Conservation (phyloP, 2,113 vertebrate species). For the Syrmaticus mikado region DNA sequence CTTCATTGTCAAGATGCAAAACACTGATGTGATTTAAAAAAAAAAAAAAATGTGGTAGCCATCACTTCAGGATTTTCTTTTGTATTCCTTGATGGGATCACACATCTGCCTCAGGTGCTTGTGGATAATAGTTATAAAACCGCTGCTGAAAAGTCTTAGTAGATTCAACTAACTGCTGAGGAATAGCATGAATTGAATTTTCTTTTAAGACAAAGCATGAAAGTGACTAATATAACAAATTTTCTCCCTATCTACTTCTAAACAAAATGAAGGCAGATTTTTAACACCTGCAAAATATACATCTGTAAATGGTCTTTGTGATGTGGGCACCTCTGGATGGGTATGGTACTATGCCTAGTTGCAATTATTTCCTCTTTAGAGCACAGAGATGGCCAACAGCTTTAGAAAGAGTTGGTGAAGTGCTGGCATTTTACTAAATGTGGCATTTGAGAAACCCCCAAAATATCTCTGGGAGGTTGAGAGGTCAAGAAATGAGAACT, state of each 20-base stretch:
- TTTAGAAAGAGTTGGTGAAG: background rate
- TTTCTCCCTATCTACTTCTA: background rate
- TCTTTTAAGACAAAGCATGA: background rate
- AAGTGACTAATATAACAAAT: background rate
- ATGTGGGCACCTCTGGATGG: background rate
- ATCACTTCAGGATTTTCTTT: background rate
- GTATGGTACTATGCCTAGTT: background rate
- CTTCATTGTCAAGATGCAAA: constrained; percentile 49
- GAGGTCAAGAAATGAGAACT: background rate
- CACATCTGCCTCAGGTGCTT: background rate
- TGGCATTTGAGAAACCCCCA: background rate
- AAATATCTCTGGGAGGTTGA: background rate
- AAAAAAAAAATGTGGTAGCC: background rate
- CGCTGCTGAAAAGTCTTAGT: background rate
- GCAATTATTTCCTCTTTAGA: background rate
- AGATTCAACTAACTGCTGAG: background rate
- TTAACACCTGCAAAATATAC: background rate
- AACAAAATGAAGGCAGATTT: background rate
- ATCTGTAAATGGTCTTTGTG: background rate
- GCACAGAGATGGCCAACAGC: accelerated
- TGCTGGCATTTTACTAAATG: background rate
- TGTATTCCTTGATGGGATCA: background rate
- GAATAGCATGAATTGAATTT: background rate
- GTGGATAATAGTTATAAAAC: background rate
- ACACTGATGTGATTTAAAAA: background rate